Evolutionary conservation across 2,888 invertebrate species (phyloP), one percentile per base, ranked within the genome.

Genomic region (Scaptomyza parva): DNA sequence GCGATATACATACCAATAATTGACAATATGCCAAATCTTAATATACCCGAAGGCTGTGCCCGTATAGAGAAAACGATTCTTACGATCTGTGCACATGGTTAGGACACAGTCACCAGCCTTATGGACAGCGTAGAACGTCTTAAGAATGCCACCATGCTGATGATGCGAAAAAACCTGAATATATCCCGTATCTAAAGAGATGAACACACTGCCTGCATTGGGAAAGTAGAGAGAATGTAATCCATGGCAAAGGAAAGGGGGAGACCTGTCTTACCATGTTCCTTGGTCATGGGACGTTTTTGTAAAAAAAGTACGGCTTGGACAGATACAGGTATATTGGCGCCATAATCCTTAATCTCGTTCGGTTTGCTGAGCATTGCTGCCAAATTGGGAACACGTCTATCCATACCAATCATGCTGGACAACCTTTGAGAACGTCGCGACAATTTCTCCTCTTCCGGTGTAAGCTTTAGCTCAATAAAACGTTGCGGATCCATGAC

Each of bases 141-240:
- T 94, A 59, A 96, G 91, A 90, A 94, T 95, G 7, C 96, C 95
- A 11, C 96, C 96, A 11, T 93, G 93, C 37, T 94, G 93, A 90
- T 96, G 96, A 90, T 96, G 95, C 17, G 96, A 96, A 95, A 97
- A 97, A 20, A 95, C 93, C 92, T 97, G 96, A 66, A 96, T 92
- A 60, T 93, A 92, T 0, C 97, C 97, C 73, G 95, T 96, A 87
- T 96, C 95, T 68, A 97, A 91, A 0, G 95, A 93, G 0, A 96
- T 93, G 52, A 96, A 90, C 11, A 97, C 91, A 0, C 95, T 94
- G 9, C 96, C 97, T 92, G 89, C 17, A 35, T 0, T 2, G 7
- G 2, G 9, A 24, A 24, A 1, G 18, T 28, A 18, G 12, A 7
- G 18, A 5, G 9, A 2, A 39, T 28, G 9, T 1, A 20, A n/a